Conservation (phyloP, 1,140 invertebrate species). For the Aphaenogaster ashmeadi region DNA sequence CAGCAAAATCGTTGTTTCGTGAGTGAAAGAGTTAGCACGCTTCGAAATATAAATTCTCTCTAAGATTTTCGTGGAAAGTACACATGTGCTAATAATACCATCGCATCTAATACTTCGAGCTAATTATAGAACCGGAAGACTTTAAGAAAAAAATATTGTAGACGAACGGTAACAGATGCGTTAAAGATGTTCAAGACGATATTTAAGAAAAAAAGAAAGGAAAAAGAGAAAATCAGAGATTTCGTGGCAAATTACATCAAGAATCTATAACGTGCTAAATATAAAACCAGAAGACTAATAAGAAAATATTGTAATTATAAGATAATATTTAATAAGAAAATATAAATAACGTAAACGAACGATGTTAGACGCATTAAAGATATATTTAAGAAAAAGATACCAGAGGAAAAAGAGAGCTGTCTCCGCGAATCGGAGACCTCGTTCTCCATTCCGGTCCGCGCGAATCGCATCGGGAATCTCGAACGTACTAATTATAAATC, state of each 20-base stretch:
- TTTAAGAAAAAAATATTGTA: not conserved
- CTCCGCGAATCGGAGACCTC: too few relatives aligned
- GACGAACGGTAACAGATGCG: not conserved
- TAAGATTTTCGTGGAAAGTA: not conserved
- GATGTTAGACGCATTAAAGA: not conserved
- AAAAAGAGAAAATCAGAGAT: not conserved
- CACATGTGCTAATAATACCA: not conserved
- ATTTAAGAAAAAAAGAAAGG: not conserved
- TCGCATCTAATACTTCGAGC: not conserved
- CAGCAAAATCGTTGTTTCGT: too few relatives aligned
- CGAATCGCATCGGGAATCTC: too few relatives aligned
- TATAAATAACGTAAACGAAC: not conserved
- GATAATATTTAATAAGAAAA: not conserved
- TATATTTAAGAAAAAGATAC: not conserved
- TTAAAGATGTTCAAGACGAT: not conserved
- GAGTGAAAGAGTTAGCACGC: not conserved
- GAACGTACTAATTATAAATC: too few relatives aligned
- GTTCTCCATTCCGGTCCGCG: too few relatives aligned
- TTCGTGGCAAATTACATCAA: slow-evolving; percentile 47
- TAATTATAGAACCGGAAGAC: not conserved
- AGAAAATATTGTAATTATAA: not conserved
- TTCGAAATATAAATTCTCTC: not conserved
- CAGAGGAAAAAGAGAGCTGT: not conserved
- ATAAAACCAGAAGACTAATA: not conserved
- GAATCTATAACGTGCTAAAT: slow-evolving; percentile 71